phyloP scores from a whole-genome alignment of 2,113 vertebrate species.

The Phaethon lepturus region DNA sequence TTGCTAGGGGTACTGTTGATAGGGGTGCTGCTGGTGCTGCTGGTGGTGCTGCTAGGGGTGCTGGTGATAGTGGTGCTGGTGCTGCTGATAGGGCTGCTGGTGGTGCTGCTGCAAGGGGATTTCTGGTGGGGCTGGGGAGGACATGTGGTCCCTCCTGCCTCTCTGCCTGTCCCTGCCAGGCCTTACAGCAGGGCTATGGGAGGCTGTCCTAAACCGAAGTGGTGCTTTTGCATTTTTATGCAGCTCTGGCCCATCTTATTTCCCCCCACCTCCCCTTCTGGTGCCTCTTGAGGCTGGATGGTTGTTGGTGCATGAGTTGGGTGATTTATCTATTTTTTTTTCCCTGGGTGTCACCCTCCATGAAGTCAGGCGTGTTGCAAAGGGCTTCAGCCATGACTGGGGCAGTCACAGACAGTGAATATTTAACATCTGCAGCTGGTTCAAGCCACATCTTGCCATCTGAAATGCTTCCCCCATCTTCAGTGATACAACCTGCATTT shows the following conservation, averaged over 20 bases:
- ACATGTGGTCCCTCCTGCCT: neutral
- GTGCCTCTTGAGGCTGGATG: neutral
- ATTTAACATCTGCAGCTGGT: neutral
- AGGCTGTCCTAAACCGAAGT: accelerated
- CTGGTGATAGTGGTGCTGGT: no score
- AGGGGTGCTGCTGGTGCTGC: no score
- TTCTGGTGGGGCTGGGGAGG: neutral
- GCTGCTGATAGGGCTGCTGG: no score
- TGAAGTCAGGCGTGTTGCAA: neutral
- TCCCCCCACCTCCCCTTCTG: neutral
- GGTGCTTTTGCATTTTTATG: neutral
- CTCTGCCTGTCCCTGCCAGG: neutral
- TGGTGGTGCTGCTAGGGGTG: no score
- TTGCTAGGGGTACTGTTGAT: no score
- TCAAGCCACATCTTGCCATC: neutral
- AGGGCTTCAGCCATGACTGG: neutral
- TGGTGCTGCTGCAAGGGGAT: neutral
- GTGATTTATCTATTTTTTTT: accelerated
- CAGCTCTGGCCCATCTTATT: accelerated
- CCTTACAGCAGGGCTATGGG: accelerated
- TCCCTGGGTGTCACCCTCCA: neutral
- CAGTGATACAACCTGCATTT: neutral
- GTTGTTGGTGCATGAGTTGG: neutral
- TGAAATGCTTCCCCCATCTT: neutral
- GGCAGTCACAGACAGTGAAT: neutral